Conservation (phyloP, 1,140 invertebrate species). For the Cyclargus thomasi region DNA sequence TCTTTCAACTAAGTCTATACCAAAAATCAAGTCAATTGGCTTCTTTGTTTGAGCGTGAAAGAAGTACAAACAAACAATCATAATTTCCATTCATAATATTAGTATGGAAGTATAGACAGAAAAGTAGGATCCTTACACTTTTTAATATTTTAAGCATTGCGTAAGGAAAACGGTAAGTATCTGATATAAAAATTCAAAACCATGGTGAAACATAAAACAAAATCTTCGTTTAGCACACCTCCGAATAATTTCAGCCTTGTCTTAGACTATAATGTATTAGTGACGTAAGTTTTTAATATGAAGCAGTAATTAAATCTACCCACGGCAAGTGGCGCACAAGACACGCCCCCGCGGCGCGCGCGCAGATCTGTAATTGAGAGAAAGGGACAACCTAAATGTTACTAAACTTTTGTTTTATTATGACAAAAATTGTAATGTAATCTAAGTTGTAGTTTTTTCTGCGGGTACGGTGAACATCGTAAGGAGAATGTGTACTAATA, state of each 20-base stretch:
- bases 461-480: neutral
- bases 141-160: no score
- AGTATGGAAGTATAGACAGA: no score
- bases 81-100: no score
- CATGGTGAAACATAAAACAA: no score
- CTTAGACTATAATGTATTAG: conserved; percentile 33
- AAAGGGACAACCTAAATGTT: conserved; percentile 30
- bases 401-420: neutral
- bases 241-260: neutral
- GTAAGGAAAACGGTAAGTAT: no score
- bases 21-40: no score
- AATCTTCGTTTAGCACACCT: neutral
- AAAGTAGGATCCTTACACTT: no score
- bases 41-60: no score
- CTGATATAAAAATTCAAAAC: no score
- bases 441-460: neutral
- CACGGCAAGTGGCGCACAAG: conserved; percentile 57
- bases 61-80: no score
- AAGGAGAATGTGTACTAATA: neutral
- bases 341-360: conserved; percentile 52
- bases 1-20: no score
- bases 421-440: neutral
- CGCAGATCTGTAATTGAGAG: conserved; percentile 54
- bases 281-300: conserved; percentile 58
- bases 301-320: conserved; percentile 68